Base-by-base conservation (phyloP, 1,140 invertebrate species). In the Nebria ingens region DNA sequence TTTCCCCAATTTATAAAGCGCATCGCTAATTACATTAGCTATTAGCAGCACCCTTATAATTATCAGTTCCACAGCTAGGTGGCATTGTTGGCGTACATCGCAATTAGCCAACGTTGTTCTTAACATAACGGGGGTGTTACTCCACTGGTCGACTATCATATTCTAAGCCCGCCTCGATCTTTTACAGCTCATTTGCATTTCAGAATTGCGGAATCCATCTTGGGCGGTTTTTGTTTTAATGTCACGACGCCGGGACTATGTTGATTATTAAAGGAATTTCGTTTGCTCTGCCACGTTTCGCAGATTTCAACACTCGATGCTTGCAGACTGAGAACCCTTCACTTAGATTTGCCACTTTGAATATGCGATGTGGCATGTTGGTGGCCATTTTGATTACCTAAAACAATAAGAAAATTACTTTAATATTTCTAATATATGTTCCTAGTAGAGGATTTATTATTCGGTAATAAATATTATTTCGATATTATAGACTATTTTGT, bases 121-220 rank as follows among this genome's bases (percentile, higher is more conserved):
- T n/a, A n/a, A n/a, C n/a, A n/a, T n/a, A n/a, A n/a, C n/a, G n/a
- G n/a, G n/a, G n/a, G n/a, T n/a, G n/a, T n/a, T n/a, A n/a, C n/a
- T n/a, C n/a, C n/a, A n/a, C n/a, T 63, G 63, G 56, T 34, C 60
- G 52, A 19, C 57, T 59, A 56, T 40, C 50, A n/a, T n/a, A 56
- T 61, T 62, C 62, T 63, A 57, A 63, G 62, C 55, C 54, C n/a
- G n/a, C 50, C 53, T 51, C 42, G 45, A 65, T 66, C 64, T 66
- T 66, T 66, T 62, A 62, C 64, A 65, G 63, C 64, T 66, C 64
- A 66, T 66, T 66, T 66, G 64, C 63, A 64, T 64, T 61, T 64
- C 53, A 65, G 63, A 66, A 66, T 63, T 62, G 60, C 60, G 63
- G 58, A 63, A 63, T 63, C 58, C 62, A 62, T 63, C 62, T 63